Conservation (phyloP, 2,888 invertebrate species). For the Choreutis nemorana region DNA sequence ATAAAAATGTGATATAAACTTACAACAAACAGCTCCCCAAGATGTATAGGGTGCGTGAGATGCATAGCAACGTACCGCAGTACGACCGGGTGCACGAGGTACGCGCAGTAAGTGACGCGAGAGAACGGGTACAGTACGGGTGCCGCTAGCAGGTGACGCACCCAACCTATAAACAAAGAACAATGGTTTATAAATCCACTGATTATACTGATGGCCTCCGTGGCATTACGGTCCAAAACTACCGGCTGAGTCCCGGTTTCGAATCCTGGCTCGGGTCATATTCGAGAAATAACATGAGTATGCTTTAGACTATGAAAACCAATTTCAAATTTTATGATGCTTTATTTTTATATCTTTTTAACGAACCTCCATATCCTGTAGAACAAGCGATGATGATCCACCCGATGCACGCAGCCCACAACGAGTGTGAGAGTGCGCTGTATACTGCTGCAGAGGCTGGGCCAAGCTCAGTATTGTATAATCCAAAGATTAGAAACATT, state of each 20-base stretch:
- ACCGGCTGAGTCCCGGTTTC: no score
- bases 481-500: constrained; percentile 79
- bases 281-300: no score
- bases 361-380: constrained; percentile 80
- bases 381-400: constrained; percentile 89
- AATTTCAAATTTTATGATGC: no score
- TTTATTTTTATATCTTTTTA: no score
- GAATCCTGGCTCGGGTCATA: no score
- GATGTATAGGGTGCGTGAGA: constrained; percentile 82
- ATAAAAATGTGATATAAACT: constrained; percentile 19
- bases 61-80: constrained; percentile 83
- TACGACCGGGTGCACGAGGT: constrained; percentile 84
- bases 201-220: no score
- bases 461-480: constrained; percentile 75
- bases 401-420: constrained; percentile 81
- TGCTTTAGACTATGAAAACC: no score
- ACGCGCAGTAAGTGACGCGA: constrained; percentile 87
- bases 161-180: constrained; percentile 51
- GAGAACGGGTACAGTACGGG: constrained; percentile 85
- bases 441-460: constrained; percentile 78
- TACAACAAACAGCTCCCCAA: constrained; percentile 81
- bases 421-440: constrained; percentile 82
- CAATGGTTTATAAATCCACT: neutral
- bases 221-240: no score
- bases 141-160: constrained; percentile 76